Percentiles rank a stretch among this genome's conserved stretches.
phyloP scores from a whole-genome alignment of 2,888 invertebrate genomes.

The Morpho helenor region DNA sequence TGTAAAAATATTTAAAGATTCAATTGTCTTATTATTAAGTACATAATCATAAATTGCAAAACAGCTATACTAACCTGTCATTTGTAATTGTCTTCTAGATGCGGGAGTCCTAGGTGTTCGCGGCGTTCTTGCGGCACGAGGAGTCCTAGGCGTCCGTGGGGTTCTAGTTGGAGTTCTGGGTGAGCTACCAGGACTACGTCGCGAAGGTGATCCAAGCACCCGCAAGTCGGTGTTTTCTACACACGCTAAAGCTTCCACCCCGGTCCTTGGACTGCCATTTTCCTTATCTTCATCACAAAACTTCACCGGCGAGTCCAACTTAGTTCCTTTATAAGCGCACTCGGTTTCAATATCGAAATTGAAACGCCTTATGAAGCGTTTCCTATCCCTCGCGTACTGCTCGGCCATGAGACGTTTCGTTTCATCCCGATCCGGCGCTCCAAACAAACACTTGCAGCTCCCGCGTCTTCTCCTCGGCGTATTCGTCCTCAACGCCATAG shows the following conservation, averaged over 20 bases:
- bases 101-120: constrained; percentile 69
- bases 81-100: constrained; percentile 73
- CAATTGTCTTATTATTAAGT: too few species aligned
- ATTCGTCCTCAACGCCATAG: constrained; percentile 60
- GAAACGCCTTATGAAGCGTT: constrained; percentile 79
- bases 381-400: constrained; percentile 77
- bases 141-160: constrained; percentile 45
- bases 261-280: constrained; percentile 58
- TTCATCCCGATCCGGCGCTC: constrained; percentile 78
- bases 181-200: constrained; percentile 52
- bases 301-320: constrained; percentile 67
- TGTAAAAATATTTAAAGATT: too few species aligned
- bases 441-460: constrained; percentile 80
- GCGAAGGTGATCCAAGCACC: constrained; percentile 61
- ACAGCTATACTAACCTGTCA: constrained; percentile 61
- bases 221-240: constrained; percentile 65
- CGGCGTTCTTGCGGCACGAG: constrained; percentile 63
- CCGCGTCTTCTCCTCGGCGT: constrained; percentile 63
- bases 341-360: constrained; percentile 79
- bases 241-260: constrained; percentile 60
- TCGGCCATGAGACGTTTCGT: constrained; percentile 79
- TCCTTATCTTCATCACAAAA: constrained; percentile 66
- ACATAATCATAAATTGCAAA: too few species aligned
- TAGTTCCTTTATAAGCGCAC: constrained; percentile 56
- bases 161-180: constrained; percentile 55